Evolutionary conservation across 2,797 vertebrate genomes (phyloP).

Genomic region (Scolopax rusticola): DNA sequence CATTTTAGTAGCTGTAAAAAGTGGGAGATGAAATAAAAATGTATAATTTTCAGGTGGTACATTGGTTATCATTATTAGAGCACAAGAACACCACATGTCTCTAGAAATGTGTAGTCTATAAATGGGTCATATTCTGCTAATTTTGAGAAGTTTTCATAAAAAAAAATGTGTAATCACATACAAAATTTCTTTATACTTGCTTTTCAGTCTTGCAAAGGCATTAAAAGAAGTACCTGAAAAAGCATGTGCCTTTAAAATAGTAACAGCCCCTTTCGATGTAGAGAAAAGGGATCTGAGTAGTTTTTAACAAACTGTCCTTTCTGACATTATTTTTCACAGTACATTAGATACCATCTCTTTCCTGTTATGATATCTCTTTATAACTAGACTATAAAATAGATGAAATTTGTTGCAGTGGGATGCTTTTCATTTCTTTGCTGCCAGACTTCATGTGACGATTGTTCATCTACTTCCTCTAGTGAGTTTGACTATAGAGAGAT

Average conservation of each 20-base stretch:
- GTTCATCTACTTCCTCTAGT: not conserved
- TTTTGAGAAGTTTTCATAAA: not conserved
- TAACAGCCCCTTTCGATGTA: not conserved
- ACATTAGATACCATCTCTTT: slow-evolving; percentile 28
- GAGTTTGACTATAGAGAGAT: not conserved
- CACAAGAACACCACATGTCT: not conserved
- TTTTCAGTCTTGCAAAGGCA: not conserved
- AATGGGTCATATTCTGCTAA: not conserved
- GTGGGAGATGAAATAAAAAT: not conserved
- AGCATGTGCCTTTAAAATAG: not conserved
- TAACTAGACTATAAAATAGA: slow-evolving; percentile 25
- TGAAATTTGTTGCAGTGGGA: slow-evolving; percentile 10
- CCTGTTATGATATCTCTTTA: slow-evolving; percentile 2
- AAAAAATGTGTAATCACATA: not conserved
- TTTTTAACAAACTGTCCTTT: slow-evolving; percentile 24
- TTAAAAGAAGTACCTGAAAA: slow-evolving; percentile 16
- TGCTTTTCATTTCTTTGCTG: slow-evolving; percentile 26
- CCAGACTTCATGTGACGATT: not conserved
- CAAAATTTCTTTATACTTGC: not conserved
- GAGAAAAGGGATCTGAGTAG: not conserved
- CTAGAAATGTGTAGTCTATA: not conserved
- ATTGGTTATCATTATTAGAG: not conserved
- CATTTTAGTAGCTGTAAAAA: not conserved
- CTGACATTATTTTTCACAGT: slow-evolving; percentile 22
- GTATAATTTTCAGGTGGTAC: not conserved